These are phyloP conservation scores for Mionectes macconnelli DNA, from an alignment of 2,113 vertebrate species.

Conservation along the genomic window DNA sequence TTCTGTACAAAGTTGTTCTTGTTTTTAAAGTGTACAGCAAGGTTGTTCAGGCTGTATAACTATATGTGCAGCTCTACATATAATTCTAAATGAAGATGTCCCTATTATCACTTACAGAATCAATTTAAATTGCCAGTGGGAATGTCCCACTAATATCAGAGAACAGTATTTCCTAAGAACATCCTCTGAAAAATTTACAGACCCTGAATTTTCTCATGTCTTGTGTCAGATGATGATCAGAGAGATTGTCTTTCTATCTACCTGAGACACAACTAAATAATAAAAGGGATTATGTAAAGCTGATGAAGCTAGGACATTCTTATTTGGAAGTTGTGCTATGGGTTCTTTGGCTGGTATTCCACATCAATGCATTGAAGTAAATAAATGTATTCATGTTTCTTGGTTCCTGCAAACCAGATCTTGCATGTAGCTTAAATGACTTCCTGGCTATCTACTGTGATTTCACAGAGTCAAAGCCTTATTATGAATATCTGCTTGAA, in stretches of 20 bases:
- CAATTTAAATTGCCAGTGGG: neutral
- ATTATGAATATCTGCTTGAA: neutral
- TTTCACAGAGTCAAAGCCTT: neutral
- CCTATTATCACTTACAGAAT: neutral
- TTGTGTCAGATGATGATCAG: neutral
- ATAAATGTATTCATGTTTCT: neutral
- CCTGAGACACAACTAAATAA: neutral
- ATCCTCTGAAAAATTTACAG: neutral
- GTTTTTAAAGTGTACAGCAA: neutral
- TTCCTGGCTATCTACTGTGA: neutral
- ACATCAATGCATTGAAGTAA: neutral
- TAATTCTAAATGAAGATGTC: neutral
- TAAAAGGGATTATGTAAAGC: neutral
- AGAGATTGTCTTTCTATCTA: neutral
- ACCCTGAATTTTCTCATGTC: neutral
- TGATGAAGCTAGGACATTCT: neutral
- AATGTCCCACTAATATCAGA: neutral
- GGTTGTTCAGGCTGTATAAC: neutral
- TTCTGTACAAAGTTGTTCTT: neutral
- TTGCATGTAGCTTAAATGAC: neutral
- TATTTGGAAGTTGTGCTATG: neutral
- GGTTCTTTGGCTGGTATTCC: neutral
- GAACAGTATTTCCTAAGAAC: neutral
- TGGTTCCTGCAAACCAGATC: neutral
- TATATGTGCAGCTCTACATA: neutral